Evolutionary conservation across 2,888 invertebrate species (phyloP), one percentile per base, ranked within the genome.

Genomic region (Exephanes ischioxanthus): DNA sequence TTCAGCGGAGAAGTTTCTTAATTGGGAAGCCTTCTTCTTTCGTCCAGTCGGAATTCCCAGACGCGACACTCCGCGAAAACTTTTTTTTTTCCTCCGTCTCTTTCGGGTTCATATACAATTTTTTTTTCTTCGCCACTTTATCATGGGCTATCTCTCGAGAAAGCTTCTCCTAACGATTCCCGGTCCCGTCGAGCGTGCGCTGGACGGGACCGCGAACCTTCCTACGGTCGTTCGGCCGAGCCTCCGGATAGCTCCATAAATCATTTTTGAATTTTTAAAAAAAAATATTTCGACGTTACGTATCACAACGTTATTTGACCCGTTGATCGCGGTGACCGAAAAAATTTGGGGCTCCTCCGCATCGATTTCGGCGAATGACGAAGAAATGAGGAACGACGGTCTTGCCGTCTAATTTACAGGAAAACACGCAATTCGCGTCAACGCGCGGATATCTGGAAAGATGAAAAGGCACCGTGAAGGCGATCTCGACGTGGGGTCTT

Each of bases 11-110:
- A 85, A 85, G 75, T 85, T 85, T 85, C 85, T 85, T 85, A 85
- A 85, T 85, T 85, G 83, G 83, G 80, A 80, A 85, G 77, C 83
- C 76, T 83, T 80, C 85, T 72, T 85, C 83, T 85, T 80, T 80
- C 83, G 76, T 83, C 72, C 79, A 72, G 67, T 76, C 77, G 72
- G 83, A 77, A 85, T 83, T 85, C 83, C 76, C 83, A 80, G 80
- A 53, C 80, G 70, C 85, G 80, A 80, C 80, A 83, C 80, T 83
- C 80, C 67, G 68, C 68, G 58, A 86, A 84, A 70, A 48, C 55
- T 68, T 80, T 78, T 72, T 72, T 76, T 76, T 79, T 75, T 67
- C 63, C 48, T 41, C 75, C 81, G 68, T 80, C 84, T 55, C 68
- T 70, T 71, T 66, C 71, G 77, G 76, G 71, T 61, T 41, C 22